Percentiles rank a stretch among this genome's conserved stretches.
Conservation (phyloP, 2,797 vertebrate species). For the Steatocranus sp. region DNA sequence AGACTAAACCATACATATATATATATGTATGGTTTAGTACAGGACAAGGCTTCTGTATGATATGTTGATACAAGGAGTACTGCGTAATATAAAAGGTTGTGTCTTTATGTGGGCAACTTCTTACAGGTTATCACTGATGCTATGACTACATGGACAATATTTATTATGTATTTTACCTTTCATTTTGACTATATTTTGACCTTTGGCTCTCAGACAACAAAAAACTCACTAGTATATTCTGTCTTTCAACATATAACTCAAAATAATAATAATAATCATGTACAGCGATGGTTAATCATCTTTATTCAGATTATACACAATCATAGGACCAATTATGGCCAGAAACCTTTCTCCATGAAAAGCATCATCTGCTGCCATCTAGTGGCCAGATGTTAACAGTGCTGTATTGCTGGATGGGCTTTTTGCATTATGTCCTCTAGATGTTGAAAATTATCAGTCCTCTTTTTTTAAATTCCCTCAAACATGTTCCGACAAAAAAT, state of each 20-base stretch:
- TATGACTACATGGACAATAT: neutral
- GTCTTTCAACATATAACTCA: neutral
- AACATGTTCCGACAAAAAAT: neutral
- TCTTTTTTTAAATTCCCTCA: neutral
- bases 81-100: neutral
- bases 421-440: neutral
- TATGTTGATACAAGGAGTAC: neutral
- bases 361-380: conserved; percentile 61
- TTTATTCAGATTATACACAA: neutral
- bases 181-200: neutral
- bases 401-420: neutral
- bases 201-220: neutral
- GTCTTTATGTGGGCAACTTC: neutral
- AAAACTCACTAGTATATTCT: neutral
- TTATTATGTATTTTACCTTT: neutral
- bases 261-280: neutral
- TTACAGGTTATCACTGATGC: neutral
- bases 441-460: neutral
- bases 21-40: too few species aligned
- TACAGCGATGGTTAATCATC: neutral
- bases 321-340: neutral
- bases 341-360: neutral
- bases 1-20: neutral
- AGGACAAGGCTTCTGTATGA: neutral
- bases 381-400: conserved; percentile 41